Evolutionary conservation across 2,113 vertebrate species (phyloP).

Genomic region (Epinephelus moara): DNA sequence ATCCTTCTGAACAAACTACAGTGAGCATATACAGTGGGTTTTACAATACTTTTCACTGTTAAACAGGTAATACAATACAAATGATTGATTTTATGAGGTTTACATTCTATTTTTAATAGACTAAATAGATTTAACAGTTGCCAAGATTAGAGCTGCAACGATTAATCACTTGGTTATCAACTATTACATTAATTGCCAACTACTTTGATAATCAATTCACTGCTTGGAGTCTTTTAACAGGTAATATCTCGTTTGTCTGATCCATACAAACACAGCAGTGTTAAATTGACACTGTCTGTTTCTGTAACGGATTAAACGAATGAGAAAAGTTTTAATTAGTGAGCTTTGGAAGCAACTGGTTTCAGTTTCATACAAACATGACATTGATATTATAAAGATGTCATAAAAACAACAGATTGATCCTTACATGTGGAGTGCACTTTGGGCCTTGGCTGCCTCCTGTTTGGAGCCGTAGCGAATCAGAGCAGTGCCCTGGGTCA

Average conservation of each 20-base stretch:
- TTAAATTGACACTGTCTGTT: neutral
- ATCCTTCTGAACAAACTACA: too few species aligned
- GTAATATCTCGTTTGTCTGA: neutral
- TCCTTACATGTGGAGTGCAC: conserved; percentile 94
- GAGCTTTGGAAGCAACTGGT: neutral
- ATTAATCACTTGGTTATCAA: neutral
- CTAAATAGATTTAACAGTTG: neutral
- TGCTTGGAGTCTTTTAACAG: too few species aligned
- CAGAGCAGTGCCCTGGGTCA: conserved; percentile 99
- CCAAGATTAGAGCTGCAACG: neutral
- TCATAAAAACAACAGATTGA: neutral
- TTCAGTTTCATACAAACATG: neutral
- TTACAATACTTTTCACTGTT: neutral
- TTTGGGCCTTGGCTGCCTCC: conserved; percentile 99
- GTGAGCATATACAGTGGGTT: too few species aligned
- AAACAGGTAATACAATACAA: neutral
- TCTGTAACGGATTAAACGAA: neutral
- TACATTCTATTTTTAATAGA: neutral
- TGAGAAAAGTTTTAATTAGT: neutral
- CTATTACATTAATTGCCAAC: too few species aligned
- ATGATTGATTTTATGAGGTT: neutral
- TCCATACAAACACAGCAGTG: neutral
- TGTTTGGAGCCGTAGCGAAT: conserved; percentile 98
- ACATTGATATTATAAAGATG: neutral
- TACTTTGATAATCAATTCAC: too few species aligned